A percentile compares a stretch with the other conserved stretches of the same genome.
These are phyloP conservation scores for Rutpela maculata DNA, from an alignment of 2,888 invertebrate species.

Conservation along the genomic window DNA sequence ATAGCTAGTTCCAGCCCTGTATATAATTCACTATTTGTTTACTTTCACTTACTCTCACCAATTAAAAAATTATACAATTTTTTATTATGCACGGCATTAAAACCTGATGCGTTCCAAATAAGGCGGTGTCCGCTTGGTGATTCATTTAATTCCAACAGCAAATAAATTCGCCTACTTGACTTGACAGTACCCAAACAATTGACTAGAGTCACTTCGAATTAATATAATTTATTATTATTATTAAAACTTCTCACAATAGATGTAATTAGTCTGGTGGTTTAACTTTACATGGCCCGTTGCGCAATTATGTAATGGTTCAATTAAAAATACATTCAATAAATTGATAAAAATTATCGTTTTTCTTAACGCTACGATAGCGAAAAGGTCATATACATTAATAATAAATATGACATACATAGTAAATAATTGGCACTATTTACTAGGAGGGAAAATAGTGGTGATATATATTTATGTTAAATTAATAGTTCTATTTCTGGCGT, in stretches of 20 bases:
- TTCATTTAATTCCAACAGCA: constrained; percentile 15
- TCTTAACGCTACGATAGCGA: constrained; percentile 18
- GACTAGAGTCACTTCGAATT: constrained; percentile 22
- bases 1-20: background rate
- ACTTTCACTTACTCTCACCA: background rate
- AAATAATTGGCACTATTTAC: background rate
- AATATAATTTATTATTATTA: constrained; percentile 31
- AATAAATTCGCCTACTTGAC: constrained; percentile 23
- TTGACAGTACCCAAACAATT: constrained; percentile 18
- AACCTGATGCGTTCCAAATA: constrained; percentile 3
- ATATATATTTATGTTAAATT: background rate
- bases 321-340: constrained; percentile 26
- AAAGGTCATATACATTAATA: constrained; percentile 30
- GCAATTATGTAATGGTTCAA: constrained; percentile 16
- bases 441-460: background rate
- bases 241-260: constrained; percentile 13
- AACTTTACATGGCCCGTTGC: constrained; percentile 20
- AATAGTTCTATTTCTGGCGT: too few species aligned
- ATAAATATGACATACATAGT: constrained; percentile 18
- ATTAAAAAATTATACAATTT: background rate
- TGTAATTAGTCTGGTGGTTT: constrained; percentile 20
- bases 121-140: background rate
- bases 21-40: background rate
- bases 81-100: background rate
- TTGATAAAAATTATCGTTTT: constrained; percentile 22